Conservation (phyloP, 2,888 invertebrate genomes). For the Lithophane ornitopus region DNA sequence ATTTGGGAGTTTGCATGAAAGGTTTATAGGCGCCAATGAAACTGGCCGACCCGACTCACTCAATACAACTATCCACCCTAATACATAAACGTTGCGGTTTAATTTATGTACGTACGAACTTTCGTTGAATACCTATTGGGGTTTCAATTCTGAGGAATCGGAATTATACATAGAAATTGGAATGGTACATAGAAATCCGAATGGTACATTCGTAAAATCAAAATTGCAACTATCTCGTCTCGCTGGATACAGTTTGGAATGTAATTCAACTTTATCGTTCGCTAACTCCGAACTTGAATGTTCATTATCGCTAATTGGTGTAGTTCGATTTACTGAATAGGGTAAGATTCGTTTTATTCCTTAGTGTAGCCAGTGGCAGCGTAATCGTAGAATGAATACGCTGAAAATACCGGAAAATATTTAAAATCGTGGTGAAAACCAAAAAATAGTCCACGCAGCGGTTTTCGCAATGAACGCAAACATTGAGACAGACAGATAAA, state of each 20-base stretch:
- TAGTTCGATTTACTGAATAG: constrained; percentile 51
- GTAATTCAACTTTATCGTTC: constrained; percentile 63
- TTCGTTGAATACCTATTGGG: constrained; percentile 69
- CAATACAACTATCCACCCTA: constrained; percentile 79
- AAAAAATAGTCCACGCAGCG: constrained; percentile 8
- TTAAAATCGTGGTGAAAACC: constrained; percentile 19
- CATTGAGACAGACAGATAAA: constrained; percentile 22
- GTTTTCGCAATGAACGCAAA: constrained; percentile 21
- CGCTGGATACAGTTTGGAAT: constrained; percentile 54
- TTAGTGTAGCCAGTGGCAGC: constrained; percentile 13
- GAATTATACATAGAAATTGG: constrained; percentile 58
- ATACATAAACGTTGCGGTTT: constrained; percentile 81
- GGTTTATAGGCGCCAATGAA: constrained; percentile 83
- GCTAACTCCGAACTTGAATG: constrained; percentile 61
- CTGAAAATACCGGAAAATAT: constrained; percentile 13
- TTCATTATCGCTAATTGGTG: constrained; percentile 65
- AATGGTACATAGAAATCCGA: constrained; percentile 58
- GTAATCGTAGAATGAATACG: constrained; percentile 14
- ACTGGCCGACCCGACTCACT: constrained; percentile 79
- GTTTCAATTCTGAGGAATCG: constrained; percentile 66
- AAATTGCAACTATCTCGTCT: constrained; percentile 66
- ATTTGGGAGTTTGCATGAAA: constrained; percentile 84
- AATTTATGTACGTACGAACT: constrained; percentile 79
- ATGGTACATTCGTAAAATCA: constrained; percentile 65
- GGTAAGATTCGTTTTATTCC: constrained; percentile 43